These are phyloP conservation scores for Thysanoteuthis rhombus DNA, from an alignment of 2,888 invertebrate species.

Conservation along the genomic window DNA sequence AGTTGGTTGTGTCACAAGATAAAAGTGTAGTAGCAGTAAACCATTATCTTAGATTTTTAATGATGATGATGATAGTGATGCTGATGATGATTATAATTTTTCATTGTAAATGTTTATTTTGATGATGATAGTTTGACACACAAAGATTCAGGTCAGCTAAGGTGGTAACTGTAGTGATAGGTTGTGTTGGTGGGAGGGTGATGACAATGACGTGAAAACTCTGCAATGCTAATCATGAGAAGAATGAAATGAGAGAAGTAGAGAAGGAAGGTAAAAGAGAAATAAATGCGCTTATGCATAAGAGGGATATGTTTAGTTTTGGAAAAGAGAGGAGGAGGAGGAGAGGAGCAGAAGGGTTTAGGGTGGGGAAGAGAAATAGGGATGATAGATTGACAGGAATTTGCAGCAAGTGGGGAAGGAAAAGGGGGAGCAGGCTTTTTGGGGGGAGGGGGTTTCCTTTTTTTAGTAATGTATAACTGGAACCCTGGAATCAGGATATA, in stretches of 20 bases:
- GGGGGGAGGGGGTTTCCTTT: neutral
- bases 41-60: neutral
- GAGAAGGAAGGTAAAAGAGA: too few relatives aligned
- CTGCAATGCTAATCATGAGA: neutral
- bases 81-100: neutral
- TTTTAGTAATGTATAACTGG: neutral
- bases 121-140: neutral
- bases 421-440: too few relatives aligned
- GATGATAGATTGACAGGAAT: neutral
- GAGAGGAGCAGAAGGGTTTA: neutral
- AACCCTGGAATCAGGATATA: neutral
- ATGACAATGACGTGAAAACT: neutral
- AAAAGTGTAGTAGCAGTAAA: neutral
- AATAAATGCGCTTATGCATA: too few relatives aligned
- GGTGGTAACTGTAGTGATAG: neutral
- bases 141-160: neutral
- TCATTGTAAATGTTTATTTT: neutral
- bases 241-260: neutral
- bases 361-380: neutral
- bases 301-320: neutral
- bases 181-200: neutral
- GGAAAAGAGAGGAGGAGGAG: too few relatives aligned
- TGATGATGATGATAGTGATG: neutral
- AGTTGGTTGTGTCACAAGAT: slow-evolving; percentile 1
- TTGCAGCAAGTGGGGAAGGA: neutral